Evolutionary conservation across 1,140 invertebrate species (phyloP), one percentile per base, ranked within the genome.

Genomic region (Drosophila paulistorum): DNA sequence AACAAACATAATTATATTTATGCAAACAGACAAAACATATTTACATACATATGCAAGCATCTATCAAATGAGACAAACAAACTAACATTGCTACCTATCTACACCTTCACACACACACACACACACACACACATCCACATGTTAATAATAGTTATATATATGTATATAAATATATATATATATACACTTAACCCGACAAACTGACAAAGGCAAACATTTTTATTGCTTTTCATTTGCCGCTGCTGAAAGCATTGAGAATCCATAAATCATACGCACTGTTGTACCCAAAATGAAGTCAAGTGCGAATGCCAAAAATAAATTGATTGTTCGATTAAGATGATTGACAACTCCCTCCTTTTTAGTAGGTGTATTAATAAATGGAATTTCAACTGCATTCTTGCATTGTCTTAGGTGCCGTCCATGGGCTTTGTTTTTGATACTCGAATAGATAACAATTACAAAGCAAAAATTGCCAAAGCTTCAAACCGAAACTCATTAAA

Each of bases 331-430:
- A 14, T 57, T 54, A 35, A 51, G 17, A 60, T 67, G n/a, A 61
- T 68, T 59, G 30, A 45, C 66, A 48, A 59, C 33, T 37, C 13
- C 55, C 14, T 14, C n/a, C 6, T 39, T 30, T 30, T 30, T 59
- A 59, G 33, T 37, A 59, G 26, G 57, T 39, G 14, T 37, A 37
- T 35, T 20, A 59, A 39, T 45, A 14, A 17, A 51, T 51, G 45
- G 17, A 59, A 59, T 59, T 71, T 66, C 65, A 48, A 23, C 48
- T 74, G 59, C 68, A 51, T 51, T 51, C 45, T 23, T 71, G 84
- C 84, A 83, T 84, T 89, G 71, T 78, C 75, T 85, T 85, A 85
- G 81, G 77, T 91, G 86, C 90, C 90, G 90, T 91, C 90, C 90
- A 91, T 73, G 75, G 90, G 90, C 90, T 91, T 90, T 90, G 90